A percentile compares a stretch with the other conserved stretches of the same genome.
phyloP scores from a whole-genome alignment of 64 coral and sea anemone genomes.

The Montipora efflorescens region DNA sequence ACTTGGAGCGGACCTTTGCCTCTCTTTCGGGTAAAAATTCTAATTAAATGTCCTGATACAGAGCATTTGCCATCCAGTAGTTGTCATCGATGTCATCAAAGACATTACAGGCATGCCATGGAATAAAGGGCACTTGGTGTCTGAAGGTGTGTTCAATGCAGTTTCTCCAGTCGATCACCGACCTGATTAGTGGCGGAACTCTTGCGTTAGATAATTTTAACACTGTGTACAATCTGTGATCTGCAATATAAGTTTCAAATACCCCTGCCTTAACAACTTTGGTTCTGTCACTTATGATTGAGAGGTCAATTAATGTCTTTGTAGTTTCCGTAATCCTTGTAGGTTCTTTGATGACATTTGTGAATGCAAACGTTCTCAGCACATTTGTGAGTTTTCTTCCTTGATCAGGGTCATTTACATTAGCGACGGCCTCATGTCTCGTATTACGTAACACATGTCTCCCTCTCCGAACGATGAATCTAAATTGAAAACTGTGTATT shows the following conservation, averaged over 20 bases:
- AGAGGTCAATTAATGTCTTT: too few species aligned
- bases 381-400: too few species aligned
- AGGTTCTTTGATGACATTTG: too few species aligned
- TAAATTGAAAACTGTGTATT: too few species aligned
- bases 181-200: background rate
- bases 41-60: constrained; percentile 20
- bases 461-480: too few species aligned
- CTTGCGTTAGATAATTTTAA: constrained; percentile 11
- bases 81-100: constrained; percentile 63
- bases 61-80: constrained; percentile 42
- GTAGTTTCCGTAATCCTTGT: too few species aligned
- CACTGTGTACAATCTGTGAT: constrained; percentile 27
- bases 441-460: too few species aligned
- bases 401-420: too few species aligned
- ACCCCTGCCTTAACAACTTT: background rate
- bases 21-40: constrained; percentile 24
- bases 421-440: too few species aligned
- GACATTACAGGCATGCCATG: constrained; percentile 64
- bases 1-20: constrained; percentile 17
- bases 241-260: constrained; percentile 30
- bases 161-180: constrained; percentile 47
- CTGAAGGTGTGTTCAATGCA: constrained; percentile 19
- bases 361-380: too few species aligned
- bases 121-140: constrained; percentile 6
- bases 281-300: too few species aligned